Percentiles rank a stretch among this genome's conserved stretches.
Evolutionary conservation across 1,140 invertebrate species (phyloP).

Genomic region (Melanaphis sacchari): DNA sequence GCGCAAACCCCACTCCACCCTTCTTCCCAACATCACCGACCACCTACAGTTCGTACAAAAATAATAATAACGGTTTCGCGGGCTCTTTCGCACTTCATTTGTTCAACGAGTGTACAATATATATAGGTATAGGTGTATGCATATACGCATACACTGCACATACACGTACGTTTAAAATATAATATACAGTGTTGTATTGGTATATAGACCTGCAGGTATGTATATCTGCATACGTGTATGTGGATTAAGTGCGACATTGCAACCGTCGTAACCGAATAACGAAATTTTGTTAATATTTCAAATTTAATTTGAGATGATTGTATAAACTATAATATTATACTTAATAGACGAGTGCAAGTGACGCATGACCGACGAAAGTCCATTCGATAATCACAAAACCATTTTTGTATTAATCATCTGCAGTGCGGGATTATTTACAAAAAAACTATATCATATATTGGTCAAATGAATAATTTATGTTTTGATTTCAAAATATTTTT

Average conservation of each 20-base stretch:
- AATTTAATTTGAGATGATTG: not conserved
- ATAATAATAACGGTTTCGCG: slow-evolving; percentile 43
- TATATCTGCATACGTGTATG: not conserved
- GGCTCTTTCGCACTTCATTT: slow-evolving; percentile 56
- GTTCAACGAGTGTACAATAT: slow-evolving; percentile 29
- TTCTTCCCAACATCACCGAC: not conserved
- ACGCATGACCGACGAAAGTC: too few species aligned
- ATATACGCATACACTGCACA: not conserved
- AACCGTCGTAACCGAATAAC: not conserved
- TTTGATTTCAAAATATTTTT: not conserved
- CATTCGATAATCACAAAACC: too few species aligned
- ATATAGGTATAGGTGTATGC: not conserved
- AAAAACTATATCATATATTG: not conserved
- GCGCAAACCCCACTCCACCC: slow-evolving; percentile 40
- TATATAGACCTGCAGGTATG: not conserved
- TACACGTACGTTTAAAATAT: not conserved
- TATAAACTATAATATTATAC: not conserved
- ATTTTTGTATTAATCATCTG: not conserved
- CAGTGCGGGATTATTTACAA: not conserved
- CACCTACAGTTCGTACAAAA: slow-evolving; percentile 29
- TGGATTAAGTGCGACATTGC: not conserved
- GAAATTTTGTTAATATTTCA: not conserved
- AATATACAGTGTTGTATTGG: not conserved
- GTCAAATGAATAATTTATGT: not conserved
- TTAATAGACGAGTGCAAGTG: not conserved